These are phyloP conservation scores for Drosophila testacea DNA, from an alignment of 2,888 invertebrate genomes.

Conservation along the genomic window DNA sequence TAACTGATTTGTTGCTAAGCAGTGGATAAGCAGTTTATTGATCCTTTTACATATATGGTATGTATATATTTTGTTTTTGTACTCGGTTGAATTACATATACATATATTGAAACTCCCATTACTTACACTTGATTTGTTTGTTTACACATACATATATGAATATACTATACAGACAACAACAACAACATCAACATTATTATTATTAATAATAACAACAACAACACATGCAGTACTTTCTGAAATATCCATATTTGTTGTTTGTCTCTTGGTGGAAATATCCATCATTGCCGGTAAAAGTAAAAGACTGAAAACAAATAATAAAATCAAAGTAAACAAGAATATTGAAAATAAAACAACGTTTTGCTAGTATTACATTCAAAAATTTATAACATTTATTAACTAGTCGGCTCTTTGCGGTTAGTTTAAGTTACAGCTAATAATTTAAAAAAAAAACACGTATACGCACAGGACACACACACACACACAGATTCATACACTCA, in stretches of 20 bases:
- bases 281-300: not conserved
- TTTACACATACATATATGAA: not conserved
- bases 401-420: slow-evolving; percentile 33
- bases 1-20: slow-evolving; percentile 21
- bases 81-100: slow-evolving; percentile 3
- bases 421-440: slow-evolving; percentile 35
- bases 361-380: slow-evolving; percentile 18
- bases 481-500: not conserved
- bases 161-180: slow-evolving; percentile 14
- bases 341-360: slow-evolving; percentile 11
- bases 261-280: not conserved
- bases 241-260: slow-evolving; percentile 5
- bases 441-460: slow-evolving; percentile 21
- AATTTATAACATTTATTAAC: slow-evolving; percentile 41
- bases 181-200: slow-evolving; percentile 19
- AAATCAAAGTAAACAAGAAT: not conserved
- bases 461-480: not conserved
- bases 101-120: slow-evolving; percentile 17
- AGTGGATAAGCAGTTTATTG: slow-evolving; percentile 28
- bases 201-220: slow-evolving; percentile 11
- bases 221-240: slow-evolving; percentile 23
- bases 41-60: not conserved
- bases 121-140: slow-evolving; percentile 5
- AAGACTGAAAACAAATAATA: not conserved
- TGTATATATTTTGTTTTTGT: slow-evolving; percentile 10